These are phyloP conservation scores for Dryococelus australis DNA, from an alignment of 2,888 invertebrate species.

Conservation along the genomic window DNA sequence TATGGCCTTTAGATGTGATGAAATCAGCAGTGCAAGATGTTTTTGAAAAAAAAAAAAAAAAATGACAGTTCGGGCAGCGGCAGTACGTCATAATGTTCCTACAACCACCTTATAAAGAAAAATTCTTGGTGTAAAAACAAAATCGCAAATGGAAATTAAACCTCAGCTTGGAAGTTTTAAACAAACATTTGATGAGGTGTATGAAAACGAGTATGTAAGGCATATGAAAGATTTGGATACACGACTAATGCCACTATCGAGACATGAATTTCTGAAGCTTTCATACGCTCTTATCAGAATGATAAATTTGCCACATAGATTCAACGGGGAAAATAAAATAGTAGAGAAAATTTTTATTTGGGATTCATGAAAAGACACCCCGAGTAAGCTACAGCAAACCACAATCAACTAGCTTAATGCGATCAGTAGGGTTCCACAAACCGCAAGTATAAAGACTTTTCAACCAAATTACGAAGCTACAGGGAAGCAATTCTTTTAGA, in stretches of 20 bases:
- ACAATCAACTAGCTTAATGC: not conserved
- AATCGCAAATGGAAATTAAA: not conserved
- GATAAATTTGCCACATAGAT: conserved; percentile 31
- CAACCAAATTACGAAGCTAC: conserved; percentile 4
- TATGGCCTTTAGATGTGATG: too few relatives aligned
- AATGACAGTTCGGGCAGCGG: not conserved
- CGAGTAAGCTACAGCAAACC: not conserved
- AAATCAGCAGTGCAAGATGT: not conserved
- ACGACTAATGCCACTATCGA: conserved; percentile 36
- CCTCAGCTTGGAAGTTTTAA: not conserved
- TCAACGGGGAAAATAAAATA: conserved; percentile 31
- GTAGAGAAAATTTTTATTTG: conserved; percentile 18
- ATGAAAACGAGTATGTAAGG: not conserved
- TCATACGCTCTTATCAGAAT: conserved; percentile 39
- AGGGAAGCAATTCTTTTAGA: not conserved
- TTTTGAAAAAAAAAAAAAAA: not conserved
- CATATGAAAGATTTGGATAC: not conserved
- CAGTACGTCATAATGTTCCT: not conserved
- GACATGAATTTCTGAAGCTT: conserved; percentile 41
- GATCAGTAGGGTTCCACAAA: conserved; percentile 28
- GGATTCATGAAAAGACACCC: conserved; percentile 20
- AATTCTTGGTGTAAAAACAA: not conserved
- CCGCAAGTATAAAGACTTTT: conserved; percentile 20
- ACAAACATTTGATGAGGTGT: not conserved
- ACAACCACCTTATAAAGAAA: not conserved